phyloP scores from a whole-genome alignment of 2,888 invertebrate genomes.

The Callyntrura sp. region DNA sequence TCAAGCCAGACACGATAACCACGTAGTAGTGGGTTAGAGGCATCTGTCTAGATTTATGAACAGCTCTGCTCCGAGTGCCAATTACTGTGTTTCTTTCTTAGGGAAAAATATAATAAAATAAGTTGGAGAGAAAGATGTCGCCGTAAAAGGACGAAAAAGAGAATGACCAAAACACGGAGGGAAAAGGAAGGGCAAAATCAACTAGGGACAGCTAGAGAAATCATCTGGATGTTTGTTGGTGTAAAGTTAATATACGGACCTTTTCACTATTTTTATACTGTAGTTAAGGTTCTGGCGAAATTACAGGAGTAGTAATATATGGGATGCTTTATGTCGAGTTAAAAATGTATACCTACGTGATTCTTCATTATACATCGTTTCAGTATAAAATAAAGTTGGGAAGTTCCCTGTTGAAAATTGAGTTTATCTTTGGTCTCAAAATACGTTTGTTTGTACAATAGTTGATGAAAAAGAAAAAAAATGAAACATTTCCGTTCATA shows the following conservation, averaged over 20 bases:
- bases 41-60: conserved; percentile 74
- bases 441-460: too few relatives aligned
- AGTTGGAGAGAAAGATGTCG: conserved; percentile 53
- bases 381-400: not conserved
- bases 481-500: not conserved
- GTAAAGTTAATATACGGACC: not conserved
- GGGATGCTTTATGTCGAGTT: too few relatives aligned
- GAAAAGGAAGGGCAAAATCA: not conserved
- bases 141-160: conserved; percentile 42
- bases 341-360: too few relatives aligned
- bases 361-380: too few relatives aligned
- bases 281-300: too few relatives aligned
- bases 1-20: conserved; percentile 55
- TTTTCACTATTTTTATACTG: not conserved
- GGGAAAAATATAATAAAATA: not conserved
- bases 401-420: not conserved
- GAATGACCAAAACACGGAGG: conserved; percentile 36
- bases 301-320: too few relatives aligned
- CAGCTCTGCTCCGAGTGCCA: conserved; percentile 55
- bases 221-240: not conserved
- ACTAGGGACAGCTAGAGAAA: not conserved
- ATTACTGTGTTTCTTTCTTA: conserved; percentile 45
- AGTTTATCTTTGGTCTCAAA: not conserved
- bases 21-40: conserved; percentile 33
- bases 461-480: not conserved